A percentile compares a stretch with the other conserved stretches of the same genome.
phyloP scores from a whole-genome alignment of 2,888 invertebrate species.

The Drosophila prolongata region DNA sequence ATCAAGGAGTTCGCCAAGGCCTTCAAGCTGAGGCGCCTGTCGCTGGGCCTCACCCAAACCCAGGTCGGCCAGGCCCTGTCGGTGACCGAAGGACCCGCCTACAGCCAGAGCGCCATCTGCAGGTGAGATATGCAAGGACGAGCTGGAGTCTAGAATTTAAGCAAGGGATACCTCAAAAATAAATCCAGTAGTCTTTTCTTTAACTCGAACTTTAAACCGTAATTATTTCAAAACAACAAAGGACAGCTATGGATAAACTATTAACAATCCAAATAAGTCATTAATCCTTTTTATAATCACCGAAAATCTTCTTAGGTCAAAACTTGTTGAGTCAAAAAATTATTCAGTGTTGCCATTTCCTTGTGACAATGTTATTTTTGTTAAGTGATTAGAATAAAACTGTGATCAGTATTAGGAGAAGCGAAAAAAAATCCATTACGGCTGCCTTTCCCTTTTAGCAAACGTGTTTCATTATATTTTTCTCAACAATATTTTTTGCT shows the following conservation, averaged over 20 bases:
- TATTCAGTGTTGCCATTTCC: too few species aligned
- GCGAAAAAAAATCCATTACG: not conserved
- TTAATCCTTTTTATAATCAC: too few species aligned
- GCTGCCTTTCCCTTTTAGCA: slow-evolving; percentile 14
- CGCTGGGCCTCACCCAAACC: slow-evolving; percentile 97
- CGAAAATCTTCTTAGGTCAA: too few species aligned
- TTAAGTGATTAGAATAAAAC: too few species aligned
- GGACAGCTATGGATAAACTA: too few species aligned
- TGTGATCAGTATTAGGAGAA: not conserved
- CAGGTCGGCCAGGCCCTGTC: slow-evolving; percentile 99
- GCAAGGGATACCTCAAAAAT: too few species aligned
- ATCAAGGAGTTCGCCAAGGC: slow-evolving; percentile 99
- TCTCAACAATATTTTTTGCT: slow-evolving; percentile 32
- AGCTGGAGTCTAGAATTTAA: not conserved
- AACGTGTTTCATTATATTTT: slow-evolving; percentile 32
- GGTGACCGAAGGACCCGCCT: slow-evolving; percentile 98
- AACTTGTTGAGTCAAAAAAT: too few species aligned
- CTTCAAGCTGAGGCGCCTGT: slow-evolving; percentile 96
- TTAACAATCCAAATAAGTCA: too few species aligned
- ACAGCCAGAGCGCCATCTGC: slow-evolving; percentile 99
- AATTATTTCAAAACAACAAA: too few species aligned
- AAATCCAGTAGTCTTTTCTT: too few species aligned
- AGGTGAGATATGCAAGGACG: slow-evolving; percentile 88
- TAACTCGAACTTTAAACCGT: too few species aligned
- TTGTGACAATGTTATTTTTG: too few species aligned